Percentiles rank a stretch among this genome's conserved stretches.
phyloP scores from a whole-genome alignment of 1,140 invertebrate genomes.

The Euura lappo region DNA sequence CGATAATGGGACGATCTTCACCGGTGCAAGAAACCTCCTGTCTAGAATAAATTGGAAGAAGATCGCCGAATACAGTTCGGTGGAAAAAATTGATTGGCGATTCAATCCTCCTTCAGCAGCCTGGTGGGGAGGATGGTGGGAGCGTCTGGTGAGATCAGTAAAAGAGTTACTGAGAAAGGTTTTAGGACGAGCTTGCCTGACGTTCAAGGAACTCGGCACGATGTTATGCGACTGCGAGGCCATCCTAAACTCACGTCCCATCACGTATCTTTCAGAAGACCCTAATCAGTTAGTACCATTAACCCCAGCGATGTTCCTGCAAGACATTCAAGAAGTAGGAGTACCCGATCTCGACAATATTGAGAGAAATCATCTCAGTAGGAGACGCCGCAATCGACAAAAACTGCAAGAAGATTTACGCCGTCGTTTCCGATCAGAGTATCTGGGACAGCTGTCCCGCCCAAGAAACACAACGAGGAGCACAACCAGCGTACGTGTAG shows the following conservation, averaged over 20 bases:
- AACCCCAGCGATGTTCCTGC: conserved; percentile 21
- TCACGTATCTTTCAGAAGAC: conserved; percentile 23
- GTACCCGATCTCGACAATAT: conserved; percentile 22
- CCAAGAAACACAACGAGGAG: not conserved
- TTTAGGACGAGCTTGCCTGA: conserved; percentile 20
- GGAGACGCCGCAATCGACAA: not conserved
- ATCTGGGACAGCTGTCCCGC: conserved; percentile 19
- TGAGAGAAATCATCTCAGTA: no score
- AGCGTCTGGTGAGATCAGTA: conserved; percentile 44
- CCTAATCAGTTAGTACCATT: conserved; percentile 18
- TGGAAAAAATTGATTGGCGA: conserved; percentile 32
- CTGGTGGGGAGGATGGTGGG: conserved; percentile 54
- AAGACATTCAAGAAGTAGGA: conserved; percentile 14
- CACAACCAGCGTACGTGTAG: not conserved
- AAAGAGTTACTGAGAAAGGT: conserved; percentile 39
- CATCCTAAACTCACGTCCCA: conserved; percentile 31
- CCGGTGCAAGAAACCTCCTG: conserved; percentile 15
- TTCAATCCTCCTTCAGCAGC: conserved; percentile 49
- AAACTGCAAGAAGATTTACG: conserved; percentile 10
- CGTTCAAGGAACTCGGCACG: conserved; percentile 14
- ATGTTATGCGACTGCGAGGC: conserved; percentile 17
- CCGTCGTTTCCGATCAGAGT: conserved; percentile 18
- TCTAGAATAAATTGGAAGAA: no score
- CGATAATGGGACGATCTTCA: conserved; percentile 25
- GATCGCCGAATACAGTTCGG: not conserved